Conservation (phyloP, 2,888 invertebrate genomes). For the Pemphredon lugubris region DNA sequence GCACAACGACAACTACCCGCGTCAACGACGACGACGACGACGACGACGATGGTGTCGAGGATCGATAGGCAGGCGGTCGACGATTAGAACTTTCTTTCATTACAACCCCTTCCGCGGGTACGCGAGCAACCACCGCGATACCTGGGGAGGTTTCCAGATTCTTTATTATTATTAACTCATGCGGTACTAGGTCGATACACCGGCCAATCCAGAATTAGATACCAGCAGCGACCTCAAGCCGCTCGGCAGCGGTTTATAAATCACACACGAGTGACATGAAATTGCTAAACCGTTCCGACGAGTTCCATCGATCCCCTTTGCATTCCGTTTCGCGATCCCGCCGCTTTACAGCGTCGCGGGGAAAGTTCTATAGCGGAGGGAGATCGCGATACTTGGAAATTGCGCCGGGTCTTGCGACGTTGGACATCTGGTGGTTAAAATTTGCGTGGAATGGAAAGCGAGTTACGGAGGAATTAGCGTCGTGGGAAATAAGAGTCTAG, state of each 20-base stretch:
- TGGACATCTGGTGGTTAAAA: no score
- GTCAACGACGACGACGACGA: constrained; percentile 41
- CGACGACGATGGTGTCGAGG: constrained; percentile 33
- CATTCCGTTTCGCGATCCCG: neutral
- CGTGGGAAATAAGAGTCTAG: no score
- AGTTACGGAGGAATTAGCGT: no score
- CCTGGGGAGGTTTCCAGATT: constrained; percentile 64
- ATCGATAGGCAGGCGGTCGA: constrained; percentile 58
- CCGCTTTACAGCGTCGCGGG: neutral
- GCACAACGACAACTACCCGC: constrained; percentile 35
- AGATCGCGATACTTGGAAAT: neutral
- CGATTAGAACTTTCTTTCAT: constrained; percentile 66
- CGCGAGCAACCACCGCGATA: constrained; percentile 49
- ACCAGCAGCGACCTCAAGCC: constrained; percentile 20
- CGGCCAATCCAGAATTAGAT: constrained; percentile 49
- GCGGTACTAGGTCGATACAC: constrained; percentile 62
- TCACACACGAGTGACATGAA: constrained; percentile 43
- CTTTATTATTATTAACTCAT: constrained; percentile 67
- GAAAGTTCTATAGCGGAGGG: neutral
- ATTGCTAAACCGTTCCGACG: constrained; percentile 5
- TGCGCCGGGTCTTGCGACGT: no score
- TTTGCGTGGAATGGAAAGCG: no score
- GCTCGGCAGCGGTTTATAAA: constrained; percentile 11
- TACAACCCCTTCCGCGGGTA: constrained; percentile 51
- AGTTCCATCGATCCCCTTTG: neutral